phyloP scores from a whole-genome alignment of 2,797 vertebrate species.

The Falco rusticolus region DNA sequence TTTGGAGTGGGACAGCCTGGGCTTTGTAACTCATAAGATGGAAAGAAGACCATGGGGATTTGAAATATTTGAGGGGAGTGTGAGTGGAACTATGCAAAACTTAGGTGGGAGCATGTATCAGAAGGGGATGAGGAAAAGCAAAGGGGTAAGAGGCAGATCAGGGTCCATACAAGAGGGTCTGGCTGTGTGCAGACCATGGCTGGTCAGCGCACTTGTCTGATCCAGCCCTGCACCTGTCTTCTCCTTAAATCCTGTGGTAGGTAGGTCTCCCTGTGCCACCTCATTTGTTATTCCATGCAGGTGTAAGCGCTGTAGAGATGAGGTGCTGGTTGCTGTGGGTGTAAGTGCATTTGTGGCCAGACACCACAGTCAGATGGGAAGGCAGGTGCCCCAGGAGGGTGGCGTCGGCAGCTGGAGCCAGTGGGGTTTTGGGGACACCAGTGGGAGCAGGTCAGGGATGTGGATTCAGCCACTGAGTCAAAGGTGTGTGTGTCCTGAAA shows the following conservation, averaged over 20 bases:
- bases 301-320: not conserved
- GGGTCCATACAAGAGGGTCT: rapidly evolving
- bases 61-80: rapidly evolving
- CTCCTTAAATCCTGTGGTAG: not conserved
- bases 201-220: rapidly evolving
- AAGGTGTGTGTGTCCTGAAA: not conserved
- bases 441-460: rapidly evolving
- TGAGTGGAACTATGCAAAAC: not conserved
- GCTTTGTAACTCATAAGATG: not conserved
- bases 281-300: not conserved
- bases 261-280: rapidly evolving
- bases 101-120: rapidly evolving
- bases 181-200: rapidly evolving
- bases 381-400: not conserved
- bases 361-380: rapidly evolving
- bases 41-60: not conserved
- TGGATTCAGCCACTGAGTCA: not conserved
- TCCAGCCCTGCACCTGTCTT: not conserved
- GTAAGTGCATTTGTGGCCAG: not conserved
- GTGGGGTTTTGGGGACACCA: not conserved
- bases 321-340: rapidly evolving
- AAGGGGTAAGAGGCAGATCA: rapidly evolving
- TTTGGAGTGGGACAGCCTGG: not conserved
- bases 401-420: not conserved
- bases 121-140: not conserved